Evolutionary conservation across 2,797 vertebrate species (phyloP).

Genomic region (Acipenser transmontanus): DNA sequence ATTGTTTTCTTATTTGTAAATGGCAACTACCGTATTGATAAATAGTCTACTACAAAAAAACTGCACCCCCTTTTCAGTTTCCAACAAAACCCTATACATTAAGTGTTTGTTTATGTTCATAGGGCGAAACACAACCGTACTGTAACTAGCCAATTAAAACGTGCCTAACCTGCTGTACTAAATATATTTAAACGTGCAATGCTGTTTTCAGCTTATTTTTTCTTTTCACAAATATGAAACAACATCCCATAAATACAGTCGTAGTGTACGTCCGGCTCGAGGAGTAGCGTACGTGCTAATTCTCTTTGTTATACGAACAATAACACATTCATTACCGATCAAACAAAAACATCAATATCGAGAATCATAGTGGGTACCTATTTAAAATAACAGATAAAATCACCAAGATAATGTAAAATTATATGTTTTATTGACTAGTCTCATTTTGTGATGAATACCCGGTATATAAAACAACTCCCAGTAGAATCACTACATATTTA

Average conservation of each 20-base stretch:
- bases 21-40: no score
- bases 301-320: constrained; percentile 28
- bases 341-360: neutral
- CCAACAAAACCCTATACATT: neutral
- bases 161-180: neutral
- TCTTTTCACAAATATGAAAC: neutral
- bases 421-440: neutral
- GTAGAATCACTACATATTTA: constrained; percentile 38
- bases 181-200: neutral
- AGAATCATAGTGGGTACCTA: neutral
- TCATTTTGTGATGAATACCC: neutral
- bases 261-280: no score
- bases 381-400: neutral
- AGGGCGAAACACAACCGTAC: neutral
- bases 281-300: constrained; percentile 14
- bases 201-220: neutral
- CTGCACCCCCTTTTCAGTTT: neutral
- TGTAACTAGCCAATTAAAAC: neutral
- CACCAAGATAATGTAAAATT: neutral
- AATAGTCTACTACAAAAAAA: neutral
- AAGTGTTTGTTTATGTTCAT: no score
- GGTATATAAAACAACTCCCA: neutral
- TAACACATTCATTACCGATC: constrained; percentile 4
- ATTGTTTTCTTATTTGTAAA: no score
- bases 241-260: no score